A percentile compares a stretch with the other conserved stretches of the same genome.
Evolutionary conservation across 1,140 invertebrate species (phyloP).

Genomic region (Hermatobates lingyangjiaoensis): DNA sequence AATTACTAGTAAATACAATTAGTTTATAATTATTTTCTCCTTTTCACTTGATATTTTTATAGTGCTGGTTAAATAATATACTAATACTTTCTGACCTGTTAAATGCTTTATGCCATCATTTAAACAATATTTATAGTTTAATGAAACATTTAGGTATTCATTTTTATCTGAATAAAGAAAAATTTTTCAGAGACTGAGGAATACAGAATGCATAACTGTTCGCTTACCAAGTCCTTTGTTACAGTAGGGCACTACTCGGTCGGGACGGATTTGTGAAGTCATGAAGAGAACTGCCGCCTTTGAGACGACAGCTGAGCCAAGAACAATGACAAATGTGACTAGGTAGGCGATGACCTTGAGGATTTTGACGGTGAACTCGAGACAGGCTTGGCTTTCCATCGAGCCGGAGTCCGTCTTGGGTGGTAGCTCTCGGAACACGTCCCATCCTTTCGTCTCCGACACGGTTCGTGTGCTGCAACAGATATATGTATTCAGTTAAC

Average conservation of each 20-base stretch:
- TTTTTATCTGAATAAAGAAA: no score
- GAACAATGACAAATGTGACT: constrained; percentile 64
- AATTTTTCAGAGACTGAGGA: no score
- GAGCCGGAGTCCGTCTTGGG: constrained; percentile 72
- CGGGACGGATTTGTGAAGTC: constrained; percentile 66
- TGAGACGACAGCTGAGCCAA: constrained; percentile 60
- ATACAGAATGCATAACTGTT: no score
- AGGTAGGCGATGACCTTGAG: constrained; percentile 71
- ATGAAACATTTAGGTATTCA: no score
- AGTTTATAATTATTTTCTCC: no score
- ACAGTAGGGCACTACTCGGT: constrained; percentile 56
- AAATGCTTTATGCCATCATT: no score
- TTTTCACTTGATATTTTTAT: no score
- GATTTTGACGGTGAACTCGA: constrained; percentile 66
- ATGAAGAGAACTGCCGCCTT: constrained; percentile 77
- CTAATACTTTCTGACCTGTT: no score
- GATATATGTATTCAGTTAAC: not conserved
- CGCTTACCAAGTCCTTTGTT: constrained; percentile 59
- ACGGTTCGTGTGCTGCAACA: constrained; percentile 54
- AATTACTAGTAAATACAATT: not conserved
- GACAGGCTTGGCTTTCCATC: constrained; percentile 66
- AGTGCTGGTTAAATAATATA: no score
- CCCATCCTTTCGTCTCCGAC: constrained; percentile 84
- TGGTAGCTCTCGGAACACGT: constrained; percentile 79
- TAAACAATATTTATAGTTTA: no score